These are phyloP conservation scores for Achlya flavicornis DNA, from an alignment of 2,888 invertebrate genomes.

Conservation along the genomic window DNA sequence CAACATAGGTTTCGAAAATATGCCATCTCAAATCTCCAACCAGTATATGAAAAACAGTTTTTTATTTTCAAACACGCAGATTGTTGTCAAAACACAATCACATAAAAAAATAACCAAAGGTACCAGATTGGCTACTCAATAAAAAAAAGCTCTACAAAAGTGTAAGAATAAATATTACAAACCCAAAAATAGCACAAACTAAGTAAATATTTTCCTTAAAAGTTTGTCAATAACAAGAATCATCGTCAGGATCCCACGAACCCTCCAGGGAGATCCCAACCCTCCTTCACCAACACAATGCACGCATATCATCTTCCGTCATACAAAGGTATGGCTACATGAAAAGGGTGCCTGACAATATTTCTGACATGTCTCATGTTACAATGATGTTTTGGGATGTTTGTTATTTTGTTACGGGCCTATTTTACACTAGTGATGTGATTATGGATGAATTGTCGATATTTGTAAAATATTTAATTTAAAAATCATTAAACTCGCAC, in stretches of 20 bases:
- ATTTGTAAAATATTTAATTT: background rate
- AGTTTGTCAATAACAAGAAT: conserved; percentile 3
- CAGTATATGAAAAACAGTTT: too few species aligned
- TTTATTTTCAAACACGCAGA: too few species aligned
- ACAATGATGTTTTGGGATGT: conserved; percentile 19
- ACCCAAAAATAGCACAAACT: too few species aligned
- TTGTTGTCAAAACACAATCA: too few species aligned
- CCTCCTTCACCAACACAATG: conserved; percentile 12
- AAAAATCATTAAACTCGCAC: too few species aligned
- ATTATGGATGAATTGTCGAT: conserved; percentile 16
- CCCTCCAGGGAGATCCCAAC: background rate
- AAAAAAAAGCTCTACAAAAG: background rate
- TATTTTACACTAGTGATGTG: conserved; percentile 20
- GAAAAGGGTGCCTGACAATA: conserved; percentile 35
- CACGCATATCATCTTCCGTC: conserved; percentile 19
- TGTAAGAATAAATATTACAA: background rate
- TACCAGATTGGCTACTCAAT: too few species aligned
- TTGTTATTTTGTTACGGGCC: conserved; percentile 12
- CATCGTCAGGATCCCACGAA: background rate
- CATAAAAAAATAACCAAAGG: too few species aligned
- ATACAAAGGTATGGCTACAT: conserved; percentile 14
- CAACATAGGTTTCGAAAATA: too few species aligned
- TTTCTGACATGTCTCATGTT: conserved; percentile 40
- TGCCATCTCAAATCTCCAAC: too few species aligned
- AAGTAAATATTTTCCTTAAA: background rate